Evolutionary conservation across 2,888 invertebrate species (phyloP).

Genomic region (Amiota mariae): DNA sequence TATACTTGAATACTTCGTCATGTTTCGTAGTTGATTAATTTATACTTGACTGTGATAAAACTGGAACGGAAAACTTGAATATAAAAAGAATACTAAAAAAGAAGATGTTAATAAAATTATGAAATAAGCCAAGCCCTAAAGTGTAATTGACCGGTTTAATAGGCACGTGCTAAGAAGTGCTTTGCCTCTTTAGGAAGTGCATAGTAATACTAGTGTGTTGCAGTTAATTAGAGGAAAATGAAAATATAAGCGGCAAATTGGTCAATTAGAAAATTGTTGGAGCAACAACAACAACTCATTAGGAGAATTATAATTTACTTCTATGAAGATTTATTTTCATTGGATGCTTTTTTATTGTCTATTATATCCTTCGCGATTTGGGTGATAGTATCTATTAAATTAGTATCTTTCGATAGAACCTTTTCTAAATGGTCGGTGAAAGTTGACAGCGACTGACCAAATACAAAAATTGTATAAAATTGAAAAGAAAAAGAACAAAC

Average conservation of each 20-base stretch:
- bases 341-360: too few species aligned
- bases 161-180: neutral
- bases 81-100: neutral
- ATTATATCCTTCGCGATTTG: too few species aligned
- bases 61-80: neutral
- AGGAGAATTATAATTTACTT: too few species aligned
- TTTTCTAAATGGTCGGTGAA: slow-evolving; percentile 44
- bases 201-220: too few species aligned
- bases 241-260: too few species aligned
- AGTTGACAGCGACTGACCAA: slow-evolving; percentile 37
- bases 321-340: too few species aligned
- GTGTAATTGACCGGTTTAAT: slow-evolving; percentile 11
- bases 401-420: neutral
- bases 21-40: neutral
- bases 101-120: neutral
- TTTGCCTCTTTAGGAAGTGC: too few species aligned
- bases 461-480: slow-evolving; percentile 13
- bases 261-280: too few species aligned
- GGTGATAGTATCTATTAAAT: neutral
- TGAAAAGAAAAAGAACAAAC: slow-evolving; percentile 27
- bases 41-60: neutral
- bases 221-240: too few species aligned
- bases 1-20: neutral
- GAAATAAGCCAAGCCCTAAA: neutral
- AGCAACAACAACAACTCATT: too few species aligned